These are phyloP conservation scores for Gymnosoma rotundatum DNA, from an alignment of 2,888 invertebrate species.

Conservation along the genomic window DNA sequence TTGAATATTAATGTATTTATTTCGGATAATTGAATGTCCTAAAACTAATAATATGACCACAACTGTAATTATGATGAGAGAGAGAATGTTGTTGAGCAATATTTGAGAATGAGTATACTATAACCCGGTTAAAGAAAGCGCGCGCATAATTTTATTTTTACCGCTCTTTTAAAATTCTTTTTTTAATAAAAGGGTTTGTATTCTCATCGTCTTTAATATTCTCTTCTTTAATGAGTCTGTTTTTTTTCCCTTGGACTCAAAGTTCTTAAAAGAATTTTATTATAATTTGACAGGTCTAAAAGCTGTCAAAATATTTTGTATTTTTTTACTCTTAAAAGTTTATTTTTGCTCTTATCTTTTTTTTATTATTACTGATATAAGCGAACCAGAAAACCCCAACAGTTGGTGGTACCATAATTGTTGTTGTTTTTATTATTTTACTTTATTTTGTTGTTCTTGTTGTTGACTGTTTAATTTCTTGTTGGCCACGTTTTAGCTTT, in stretches of 20 bases:
- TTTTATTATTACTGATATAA: slow-evolving; percentile 11
- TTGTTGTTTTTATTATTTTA: slow-evolving; percentile 19
- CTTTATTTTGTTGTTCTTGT: slow-evolving; percentile 29
- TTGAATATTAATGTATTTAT: not conserved
- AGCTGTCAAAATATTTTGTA: slow-evolving; percentile 40
- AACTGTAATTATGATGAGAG: slow-evolving; percentile 23
- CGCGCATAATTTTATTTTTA: slow-evolving; percentile 56
- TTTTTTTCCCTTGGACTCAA: not conserved
- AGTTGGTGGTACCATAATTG: not conserved
- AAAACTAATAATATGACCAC: slow-evolving; percentile 6
- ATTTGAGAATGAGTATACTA: slow-evolving; percentile 47
- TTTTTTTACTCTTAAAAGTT: not conserved
- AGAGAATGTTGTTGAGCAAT: slow-evolving; percentile 9
- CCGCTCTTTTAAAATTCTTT: slow-evolving; percentile 22
- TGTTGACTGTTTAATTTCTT: slow-evolving; percentile 24
- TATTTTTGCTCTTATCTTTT: slow-evolving; percentile 7
- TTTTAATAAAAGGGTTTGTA: not conserved
- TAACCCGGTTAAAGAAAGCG: slow-evolving; percentile 60
- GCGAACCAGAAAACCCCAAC: not conserved
- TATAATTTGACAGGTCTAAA: slow-evolving; percentile 2
- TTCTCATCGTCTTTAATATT: not conserved
- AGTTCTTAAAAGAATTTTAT: slow-evolving; percentile 8
- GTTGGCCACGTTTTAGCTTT: slow-evolving; percentile 56
- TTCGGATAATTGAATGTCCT: not conserved
- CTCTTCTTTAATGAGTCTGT: not conserved